Percentiles rank a stretch among this genome's conserved stretches.
Conservation (phyloP, 64 coral and sea anemone genomes). For the Montipora efflorescens region DNA sequence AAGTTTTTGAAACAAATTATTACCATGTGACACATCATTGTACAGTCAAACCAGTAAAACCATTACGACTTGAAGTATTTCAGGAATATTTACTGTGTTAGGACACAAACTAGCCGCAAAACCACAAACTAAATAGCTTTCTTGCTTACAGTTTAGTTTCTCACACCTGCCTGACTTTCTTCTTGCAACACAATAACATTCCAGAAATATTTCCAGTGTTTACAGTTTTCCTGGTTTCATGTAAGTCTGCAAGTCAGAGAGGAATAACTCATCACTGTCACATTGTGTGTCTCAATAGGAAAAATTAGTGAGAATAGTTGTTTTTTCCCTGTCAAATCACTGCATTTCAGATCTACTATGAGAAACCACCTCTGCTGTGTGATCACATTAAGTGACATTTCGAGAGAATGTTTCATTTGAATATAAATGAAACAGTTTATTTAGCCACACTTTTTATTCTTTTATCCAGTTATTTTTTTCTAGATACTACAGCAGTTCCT, state of each 20-base stretch:
- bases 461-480: conserved; percentile 21
- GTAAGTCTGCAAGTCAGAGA: background rate
- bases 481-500: conserved; percentile 26
- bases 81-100: background rate
- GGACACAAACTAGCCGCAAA: conserved; percentile 1
- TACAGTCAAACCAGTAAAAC: background rate
- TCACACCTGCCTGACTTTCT: background rate
- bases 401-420: too few species aligned
- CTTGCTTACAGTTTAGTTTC: too few species aligned
- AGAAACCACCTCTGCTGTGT: too few species aligned
- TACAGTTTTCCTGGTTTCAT: background rate
- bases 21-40: background rate
- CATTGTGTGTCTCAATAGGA: too few species aligned
- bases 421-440: background rate
- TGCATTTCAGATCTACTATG: too few species aligned
- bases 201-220: too few species aligned
- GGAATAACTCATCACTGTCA: background rate
- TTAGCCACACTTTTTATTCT: background rate
- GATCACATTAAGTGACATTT: too few species aligned
- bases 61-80: background rate
- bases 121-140: background rate
- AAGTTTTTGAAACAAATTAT: conserved; percentile 12
- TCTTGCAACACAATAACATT: background rate
- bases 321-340: too few species aligned
- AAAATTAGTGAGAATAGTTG: background rate